Evolutionary conservation across 2,797 vertebrate species (phyloP), one percentile per base, ranked within the genome.

Genomic region (Pseudochirops corinnae): DNA sequence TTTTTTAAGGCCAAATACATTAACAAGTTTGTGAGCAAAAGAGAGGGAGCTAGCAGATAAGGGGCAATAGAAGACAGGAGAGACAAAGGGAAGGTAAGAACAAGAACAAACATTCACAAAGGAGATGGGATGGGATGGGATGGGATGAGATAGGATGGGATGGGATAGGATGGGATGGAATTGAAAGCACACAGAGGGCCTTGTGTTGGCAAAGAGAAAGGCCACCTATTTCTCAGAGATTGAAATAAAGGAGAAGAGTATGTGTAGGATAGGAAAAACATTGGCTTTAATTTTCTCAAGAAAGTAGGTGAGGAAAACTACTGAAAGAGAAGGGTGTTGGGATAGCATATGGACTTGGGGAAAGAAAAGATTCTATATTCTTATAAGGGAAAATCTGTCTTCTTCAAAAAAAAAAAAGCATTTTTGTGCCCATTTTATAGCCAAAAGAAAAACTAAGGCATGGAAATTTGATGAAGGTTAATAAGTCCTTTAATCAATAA

Each of bases 401-500:
- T 9, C 33, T 16, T 39, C 5, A n/a, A 74, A 74, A 60, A 39
- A 74, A 39, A 74, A 39, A 46, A n/a, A 93, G 46, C 62, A 0
- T 62, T 0, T 3, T 26, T 9, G 26, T 24, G 33, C 60, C 56
- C 7, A 21, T 58, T 53, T 95, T 60, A 90, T 0, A 97, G 94
- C 50, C 93, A 92, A 92, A n/a, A 97, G 93, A 94, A 94, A 93
- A 13, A 1, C 9, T 33, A 33, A 74, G 62, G n/a, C 53, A 58
- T 39, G 62, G 55, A 60, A 91, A 95, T 91, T 56, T 60, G 91
- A 39, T 94, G 92, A 55, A 56, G 56, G 50, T 26, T 74, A 74
- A 39, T 3, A 33, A 62, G 29, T 74, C 33, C 14, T 74, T 39
- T 74, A 74, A 74, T 74, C 33, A 39, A 33, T 31, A 62, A 33